Percentiles rank a stretch among this genome's conserved stretches.
Conservation (phyloP, 2,888 invertebrate species). For the Syrphus vitripennis region DNA sequence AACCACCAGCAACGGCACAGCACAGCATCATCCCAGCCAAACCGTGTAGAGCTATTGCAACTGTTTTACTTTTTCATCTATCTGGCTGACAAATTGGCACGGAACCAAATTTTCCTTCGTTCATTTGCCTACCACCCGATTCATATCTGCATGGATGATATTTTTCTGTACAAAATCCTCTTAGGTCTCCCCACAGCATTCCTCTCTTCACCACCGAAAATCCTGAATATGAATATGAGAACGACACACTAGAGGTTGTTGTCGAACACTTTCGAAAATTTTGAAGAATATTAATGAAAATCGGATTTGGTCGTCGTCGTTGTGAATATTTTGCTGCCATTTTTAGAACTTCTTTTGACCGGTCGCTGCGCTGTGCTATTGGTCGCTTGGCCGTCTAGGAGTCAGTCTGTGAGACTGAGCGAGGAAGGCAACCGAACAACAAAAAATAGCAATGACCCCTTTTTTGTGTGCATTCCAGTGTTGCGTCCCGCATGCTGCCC, state of each 20-base stretch:
- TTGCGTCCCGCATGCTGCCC: conserved; percentile 16
- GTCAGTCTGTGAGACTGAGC: neutral
- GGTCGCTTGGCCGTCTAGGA: neutral
- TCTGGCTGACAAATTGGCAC: conserved; percentile 65
- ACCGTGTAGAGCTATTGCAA: conserved; percentile 44
- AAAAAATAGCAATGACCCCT: conserved; percentile 41
- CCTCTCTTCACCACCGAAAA: neutral
- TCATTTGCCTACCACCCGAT: conserved; percentile 42
- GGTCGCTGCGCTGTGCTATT: neutral
- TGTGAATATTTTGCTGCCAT: conserved; percentile 52
- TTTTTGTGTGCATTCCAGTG: conserved; percentile 38
- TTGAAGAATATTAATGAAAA: conserved; percentile 70
- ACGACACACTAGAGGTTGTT: conserved; percentile 49
- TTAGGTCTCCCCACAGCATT: neutral
- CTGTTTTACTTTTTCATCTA: conserved; percentile 58
- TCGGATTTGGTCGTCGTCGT: conserved; percentile 44
- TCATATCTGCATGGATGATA: conserved; percentile 24
- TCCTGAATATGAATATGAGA: conserved; percentile 10
- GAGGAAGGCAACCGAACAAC: neutral
- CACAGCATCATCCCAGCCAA: neutral
- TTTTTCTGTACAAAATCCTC: conserved; percentile 5
- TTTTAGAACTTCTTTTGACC: conserved; percentile 19
- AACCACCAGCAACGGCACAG: neutral
- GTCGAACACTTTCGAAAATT: conserved; percentile 66
- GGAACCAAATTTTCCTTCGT: conserved; percentile 52